Evolutionary conservation across 2,113 vertebrate genomes (phyloP).

Genomic region (Nothocercus julius): DNA sequence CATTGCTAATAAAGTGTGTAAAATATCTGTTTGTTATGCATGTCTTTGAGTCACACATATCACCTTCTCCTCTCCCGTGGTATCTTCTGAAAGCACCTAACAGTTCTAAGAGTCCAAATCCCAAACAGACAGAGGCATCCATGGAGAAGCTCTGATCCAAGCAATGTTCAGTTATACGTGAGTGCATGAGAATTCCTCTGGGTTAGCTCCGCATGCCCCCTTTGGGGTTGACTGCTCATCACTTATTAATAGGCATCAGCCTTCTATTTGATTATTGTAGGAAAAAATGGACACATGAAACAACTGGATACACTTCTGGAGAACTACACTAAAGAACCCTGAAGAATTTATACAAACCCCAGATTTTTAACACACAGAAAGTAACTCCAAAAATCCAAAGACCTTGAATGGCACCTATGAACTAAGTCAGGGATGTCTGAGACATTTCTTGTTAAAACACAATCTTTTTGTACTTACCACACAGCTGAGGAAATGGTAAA

Average conservation of each 20-base stretch:
- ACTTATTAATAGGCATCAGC: background rate
- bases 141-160: background rate
- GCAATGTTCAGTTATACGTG: background rate
- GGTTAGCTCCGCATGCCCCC: background rate
- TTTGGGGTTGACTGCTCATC: background rate
- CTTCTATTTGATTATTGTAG: background rate
- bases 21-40: background rate
- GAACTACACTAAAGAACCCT: background rate
- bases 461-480: background rate
- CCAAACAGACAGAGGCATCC: background rate
- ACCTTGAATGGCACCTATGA: background rate
- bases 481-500: background rate
- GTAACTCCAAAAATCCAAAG: background rate
- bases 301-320: background rate
- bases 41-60: background rate
- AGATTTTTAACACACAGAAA: background rate
- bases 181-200: background rate
- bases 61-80: background rate
- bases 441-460: background rate
- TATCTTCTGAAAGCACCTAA: background rate
- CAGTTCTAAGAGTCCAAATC: fast-evolving
- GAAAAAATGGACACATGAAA: background rate
- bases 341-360: background rate
- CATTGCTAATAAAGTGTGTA: conserved; percentile 46
- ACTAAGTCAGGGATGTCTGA: background rate